These are phyloP conservation scores for Eudemis profundana DNA, from an alignment of 2,888 invertebrate species.

Conservation along the genomic window DNA sequence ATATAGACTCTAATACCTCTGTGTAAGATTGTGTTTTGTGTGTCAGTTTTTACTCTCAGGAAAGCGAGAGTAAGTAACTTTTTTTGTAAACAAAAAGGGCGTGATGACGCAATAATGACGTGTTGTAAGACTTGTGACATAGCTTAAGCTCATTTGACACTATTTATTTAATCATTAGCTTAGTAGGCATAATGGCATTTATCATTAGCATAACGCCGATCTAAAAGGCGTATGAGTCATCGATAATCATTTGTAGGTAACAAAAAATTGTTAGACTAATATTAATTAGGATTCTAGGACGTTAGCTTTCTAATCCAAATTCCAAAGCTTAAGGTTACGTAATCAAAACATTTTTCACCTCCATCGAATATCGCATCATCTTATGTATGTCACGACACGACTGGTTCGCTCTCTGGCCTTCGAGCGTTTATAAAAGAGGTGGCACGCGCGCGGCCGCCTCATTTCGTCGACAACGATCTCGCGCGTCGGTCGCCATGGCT, in stretches of 20 bases:
- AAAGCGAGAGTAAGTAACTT: constrained; percentile 34
- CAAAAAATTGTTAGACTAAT: constrained; percentile 2
- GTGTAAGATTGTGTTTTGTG: constrained; percentile 20
- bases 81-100: constrained; percentile 26
- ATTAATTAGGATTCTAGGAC: constrained; percentile 11
- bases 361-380: constrained; percentile 33
- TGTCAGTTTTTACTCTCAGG: constrained; percentile 21
- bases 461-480: constrained; percentile 69
- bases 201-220: constrained; percentile 22
- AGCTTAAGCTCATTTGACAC: constrained; percentile 25
- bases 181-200: constrained; percentile 34
- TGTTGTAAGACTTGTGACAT: constrained; percentile 36
- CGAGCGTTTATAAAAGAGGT: constrained; percentile 74
- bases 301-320: constrained; percentile 20
- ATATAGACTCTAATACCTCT: constrained; percentile 33
- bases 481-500: constrained; percentile 61
- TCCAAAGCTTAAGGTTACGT: constrained; percentile 26
- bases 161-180: constrained; percentile 42
- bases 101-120: constrained; percentile 32
- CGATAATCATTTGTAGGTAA: background rate
- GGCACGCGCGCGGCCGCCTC: constrained; percentile 67
- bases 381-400: constrained; percentile 43
- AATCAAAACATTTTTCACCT: constrained; percentile 32
- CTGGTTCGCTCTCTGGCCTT: constrained; percentile 57
- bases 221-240: constrained; percentile 23